These are phyloP conservation scores for Listrodromus nycthemerus DNA, from an alignment of 2,888 invertebrate genomes.

Conservation along the genomic window DNA sequence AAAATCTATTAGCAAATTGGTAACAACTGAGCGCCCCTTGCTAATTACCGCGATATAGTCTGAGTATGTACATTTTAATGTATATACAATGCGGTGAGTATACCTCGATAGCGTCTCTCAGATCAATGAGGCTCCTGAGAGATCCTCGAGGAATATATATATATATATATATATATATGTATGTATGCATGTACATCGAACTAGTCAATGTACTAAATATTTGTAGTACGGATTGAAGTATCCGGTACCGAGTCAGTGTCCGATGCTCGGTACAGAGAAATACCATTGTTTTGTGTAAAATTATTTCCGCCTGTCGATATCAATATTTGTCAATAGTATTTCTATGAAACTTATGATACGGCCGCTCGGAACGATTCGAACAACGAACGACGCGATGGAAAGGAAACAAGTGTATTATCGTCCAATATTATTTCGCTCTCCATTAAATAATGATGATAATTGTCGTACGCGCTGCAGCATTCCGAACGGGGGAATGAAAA, in stretches of 20 bases:
- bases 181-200: too few species aligned
- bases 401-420: neutral
- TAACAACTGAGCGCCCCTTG: constrained; percentile 71
- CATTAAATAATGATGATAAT: constrained; percentile 35
- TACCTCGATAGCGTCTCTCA: constrained; percentile 65
- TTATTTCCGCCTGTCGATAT: too few species aligned
- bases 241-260: too few species aligned
- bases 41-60: constrained; percentile 73
- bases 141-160: constrained; percentile 45
- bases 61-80: constrained; percentile 4
- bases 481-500: constrained; percentile 10
- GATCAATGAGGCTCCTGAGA: constrained; percentile 74
- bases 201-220: too few species aligned
- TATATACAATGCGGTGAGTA: constrained; percentile 24
- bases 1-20: constrained; percentile 76
- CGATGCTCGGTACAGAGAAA: too few species aligned
- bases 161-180: too few species aligned
- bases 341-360: neutral
- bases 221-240: too few species aligned
- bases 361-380: neutral
- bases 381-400: neutral
- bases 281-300: too few species aligned
- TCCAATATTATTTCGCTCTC: neutral
- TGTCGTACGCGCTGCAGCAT: constrained; percentile 4
- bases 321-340: too few species aligned